Conservation (phyloP, 2,888 invertebrate genomes). For the Tiliacea citrago region DNA sequence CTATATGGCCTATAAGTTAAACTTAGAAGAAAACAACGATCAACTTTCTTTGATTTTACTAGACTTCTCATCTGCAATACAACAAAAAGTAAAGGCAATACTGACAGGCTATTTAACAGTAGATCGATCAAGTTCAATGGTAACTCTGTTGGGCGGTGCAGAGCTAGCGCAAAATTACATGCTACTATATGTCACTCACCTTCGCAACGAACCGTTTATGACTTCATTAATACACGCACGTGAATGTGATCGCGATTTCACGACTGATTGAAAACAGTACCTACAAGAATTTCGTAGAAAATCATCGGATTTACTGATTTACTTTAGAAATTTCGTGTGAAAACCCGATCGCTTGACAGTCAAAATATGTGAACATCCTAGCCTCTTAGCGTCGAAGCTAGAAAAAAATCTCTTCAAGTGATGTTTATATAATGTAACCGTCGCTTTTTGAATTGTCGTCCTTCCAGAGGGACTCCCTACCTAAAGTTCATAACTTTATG, state of each 20-base stretch:
- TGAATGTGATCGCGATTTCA: conserved; percentile 44
- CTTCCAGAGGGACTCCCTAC: too few relatives aligned
- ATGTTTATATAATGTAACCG: too few relatives aligned
- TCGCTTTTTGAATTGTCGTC: too few relatives aligned
- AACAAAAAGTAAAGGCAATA: not conserved
- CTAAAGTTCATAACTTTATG: too few relatives aligned
- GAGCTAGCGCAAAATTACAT: conserved; percentile 61
- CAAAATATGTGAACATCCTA: not conserved
- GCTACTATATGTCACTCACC: conserved; percentile 66
- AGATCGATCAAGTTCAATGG: conserved; percentile 59
- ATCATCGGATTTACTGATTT: conserved; percentile 12
- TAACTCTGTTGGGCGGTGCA: conserved; percentile 26
- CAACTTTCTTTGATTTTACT: not conserved
- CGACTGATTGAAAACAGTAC: conserved; percentile 12
- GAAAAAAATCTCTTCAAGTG: too few relatives aligned
- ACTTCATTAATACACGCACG: conserved; percentile 44
- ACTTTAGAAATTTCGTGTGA: too few relatives aligned
- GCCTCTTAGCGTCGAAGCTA: not conserved
- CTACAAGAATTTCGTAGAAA: conserved; percentile 9
- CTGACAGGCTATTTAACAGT: not conserved
- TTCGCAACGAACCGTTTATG: conserved; percentile 31
- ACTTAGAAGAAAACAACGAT: not conserved
- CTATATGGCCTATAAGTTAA: not conserved
- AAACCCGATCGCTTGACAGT: not conserved
- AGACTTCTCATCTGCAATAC: not conserved